A percentile compares a stretch with the other conserved stretches of the same genome.
These are phyloP conservation scores for Spodoptera litura DNA, from an alignment of 1,140 invertebrate genomes.

Conservation along the genomic window DNA sequence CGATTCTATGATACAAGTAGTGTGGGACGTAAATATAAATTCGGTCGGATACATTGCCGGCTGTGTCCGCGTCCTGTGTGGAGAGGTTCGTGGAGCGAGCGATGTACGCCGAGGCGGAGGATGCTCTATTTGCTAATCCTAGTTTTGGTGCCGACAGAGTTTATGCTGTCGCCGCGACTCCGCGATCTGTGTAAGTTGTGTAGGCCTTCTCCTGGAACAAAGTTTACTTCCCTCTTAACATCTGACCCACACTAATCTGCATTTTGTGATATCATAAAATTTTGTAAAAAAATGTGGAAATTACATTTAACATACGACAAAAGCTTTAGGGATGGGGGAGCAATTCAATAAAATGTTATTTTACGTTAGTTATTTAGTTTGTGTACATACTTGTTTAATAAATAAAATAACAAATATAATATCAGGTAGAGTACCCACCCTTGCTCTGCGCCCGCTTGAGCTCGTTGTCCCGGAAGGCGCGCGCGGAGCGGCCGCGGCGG, in stretches of 20 bases:
- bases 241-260: background rate
- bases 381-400: no score
- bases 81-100: constrained; percentile 24
- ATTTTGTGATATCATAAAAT: background rate
- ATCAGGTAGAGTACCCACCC: constrained; percentile 67
- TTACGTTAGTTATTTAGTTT: no score
- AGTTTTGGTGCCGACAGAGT: constrained; percentile 86
- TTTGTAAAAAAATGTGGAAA: no score
- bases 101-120: constrained; percentile 39
- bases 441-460: constrained; percentile 82
- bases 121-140: constrained; percentile 74
- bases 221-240: constrained; percentile 28
- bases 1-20: constrained; percentile 52
- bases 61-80: constrained; percentile 16
- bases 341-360: no score
- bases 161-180: constrained; percentile 90
- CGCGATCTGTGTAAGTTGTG: constrained; percentile 87
- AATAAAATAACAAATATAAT: no score
- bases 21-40: constrained; percentile 69
- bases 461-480: constrained; percentile 87
- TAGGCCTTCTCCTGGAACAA: constrained; percentile 82
- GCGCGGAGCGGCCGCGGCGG: constrained; percentile 91
- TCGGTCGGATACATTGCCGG: constrained; percentile 61
- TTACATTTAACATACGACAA: no score
- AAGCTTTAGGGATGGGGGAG: no score